A percentile compares a stretch with the other conserved stretches of the same genome.
These are phyloP conservation scores for Cardiocondyla obscurior DNA, from an alignment of 1,140 invertebrate genomes.

Conservation along the genomic window DNA sequence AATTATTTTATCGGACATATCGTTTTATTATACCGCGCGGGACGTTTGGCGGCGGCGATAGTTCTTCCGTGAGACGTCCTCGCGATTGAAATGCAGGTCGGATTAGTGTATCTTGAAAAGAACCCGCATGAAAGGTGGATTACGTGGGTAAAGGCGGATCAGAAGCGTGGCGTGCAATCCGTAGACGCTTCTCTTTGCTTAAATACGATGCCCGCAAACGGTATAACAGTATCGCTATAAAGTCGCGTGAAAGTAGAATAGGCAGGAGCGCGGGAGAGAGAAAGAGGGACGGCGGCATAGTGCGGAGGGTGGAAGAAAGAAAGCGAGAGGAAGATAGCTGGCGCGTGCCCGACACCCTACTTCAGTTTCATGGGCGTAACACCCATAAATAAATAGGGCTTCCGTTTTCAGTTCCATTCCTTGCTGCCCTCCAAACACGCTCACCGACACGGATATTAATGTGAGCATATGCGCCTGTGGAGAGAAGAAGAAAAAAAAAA, in stretches of 20 bases:
- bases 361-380: conserved; percentile 78
- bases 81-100: conserved; percentile 32
- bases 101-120: conserved; percentile 26
- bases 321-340: conserved; percentile 68
- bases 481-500: background rate
- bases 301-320: conserved; percentile 64
- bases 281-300: background rate
- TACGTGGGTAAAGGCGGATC: conserved; percentile 22
- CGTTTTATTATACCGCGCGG: background rate
- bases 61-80: conserved; percentile 26
- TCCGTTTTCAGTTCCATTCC: conserved; percentile 77
- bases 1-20: background rate
- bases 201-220: conserved; percentile 41
- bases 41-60: background rate
- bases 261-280: conserved; percentile 9
- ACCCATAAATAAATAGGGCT: conserved; percentile 82
- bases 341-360: conserved; percentile 80
- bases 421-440: conserved; percentile 55
- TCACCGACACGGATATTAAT: conserved; percentile 58
- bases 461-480: conserved; percentile 40
- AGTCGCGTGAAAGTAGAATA: conserved; percentile 54
- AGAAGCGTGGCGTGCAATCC: background rate
- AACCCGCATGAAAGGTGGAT: conserved; percentile 45
- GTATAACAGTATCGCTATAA: conserved; percentile 42
- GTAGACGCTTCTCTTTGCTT: conserved; percentile 42